Base-by-base conservation (phyloP, 2,888 invertebrate genomes). In the Julus scandinavius region DNA sequence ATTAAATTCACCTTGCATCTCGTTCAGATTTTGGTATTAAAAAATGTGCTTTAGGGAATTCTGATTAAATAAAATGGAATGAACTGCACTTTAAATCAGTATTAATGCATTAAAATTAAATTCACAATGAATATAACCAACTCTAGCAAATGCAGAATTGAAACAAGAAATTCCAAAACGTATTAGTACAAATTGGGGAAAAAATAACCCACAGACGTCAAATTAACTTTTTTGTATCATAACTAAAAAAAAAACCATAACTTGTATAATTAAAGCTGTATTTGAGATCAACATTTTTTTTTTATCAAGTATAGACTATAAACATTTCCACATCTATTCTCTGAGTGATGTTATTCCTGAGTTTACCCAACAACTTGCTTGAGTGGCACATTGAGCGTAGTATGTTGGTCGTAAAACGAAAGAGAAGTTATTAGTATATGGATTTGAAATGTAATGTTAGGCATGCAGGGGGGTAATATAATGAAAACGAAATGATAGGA, bases 341-440 rank as follows among this genome's bases (percentile, higher is more conserved):
- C 80, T 4, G 13, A 80, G 38, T 38, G 13, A 80, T 80, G 80
- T 29, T 29, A 29, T 29, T 29, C 29, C 29, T 29, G 29, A 29
- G 29, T 38, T 80, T 80, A 45, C 5, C 45, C 80, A 13, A 13
- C 72, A 38, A 15, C 29, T 80, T 4, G 15, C 38, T 80, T 38
- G 80, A 80, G 80, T 80, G 80, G 38, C 72, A 38, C 80, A 40
- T 80, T 80, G 38, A 3, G 13, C 3, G 80, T 80, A 80, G 80
- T 38, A 72, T 5, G 80, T 80, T 80, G 29, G 29, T 38, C 80
- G 29, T 80, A 80, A 80, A 80, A 80, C 80, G 80, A 80, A 80
- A 80, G 80, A 80, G 80, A 80, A 80, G 80, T 80, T 80, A 80
- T 80, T 80, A 80, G 80, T 80, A 80, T 80, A 80, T 40, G 80